Conservation (phyloP, 2,113 vertebrate species). For the Gracilinanus agilis region DNA sequence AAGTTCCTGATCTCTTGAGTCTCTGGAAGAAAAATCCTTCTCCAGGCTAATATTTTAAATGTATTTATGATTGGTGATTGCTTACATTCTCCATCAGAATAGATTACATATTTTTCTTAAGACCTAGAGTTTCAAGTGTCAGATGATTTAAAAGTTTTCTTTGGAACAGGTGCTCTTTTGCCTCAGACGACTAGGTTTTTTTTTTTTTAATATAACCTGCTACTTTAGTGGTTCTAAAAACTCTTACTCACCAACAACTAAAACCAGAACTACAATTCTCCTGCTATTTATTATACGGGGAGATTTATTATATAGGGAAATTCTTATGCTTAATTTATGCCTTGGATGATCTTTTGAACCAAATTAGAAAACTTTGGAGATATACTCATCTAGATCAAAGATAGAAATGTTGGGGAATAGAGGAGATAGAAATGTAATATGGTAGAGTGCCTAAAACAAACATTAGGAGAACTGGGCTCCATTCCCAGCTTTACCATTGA, state of each 20-base stretch:
- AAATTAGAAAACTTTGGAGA: slow-evolving; percentile 68
- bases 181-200: background rate
- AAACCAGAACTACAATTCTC: slow-evolving; percentile 15
- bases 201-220: background rate
- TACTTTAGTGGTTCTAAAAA: background rate
- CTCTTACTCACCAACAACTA: background rate
- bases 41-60: too few species aligned
- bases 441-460: slow-evolving; percentile 65
- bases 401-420: slow-evolving; percentile 69
- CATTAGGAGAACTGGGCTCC: slow-evolving; percentile 60
- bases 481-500: slow-evolving; percentile 53
- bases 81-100: too few species aligned
- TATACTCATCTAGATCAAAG: slow-evolving; percentile 62
- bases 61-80: too few species aligned
- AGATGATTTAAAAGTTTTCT: background rate
- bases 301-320: slow-evolving; percentile 20
- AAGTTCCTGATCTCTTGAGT: too few species aligned
- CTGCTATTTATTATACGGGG: background rate
- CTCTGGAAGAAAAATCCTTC: too few species aligned
- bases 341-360: slow-evolving; percentile 42
- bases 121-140: background rate
- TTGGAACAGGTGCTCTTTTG: slow-evolving; percentile 1
- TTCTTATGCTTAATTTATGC: slow-evolving; percentile 56
- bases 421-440: slow-evolving; percentile 62
- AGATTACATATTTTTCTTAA: too few species aligned